Conservation (phyloP, 2,888 invertebrate genomes). For the Trichogramma evanescens region DNA sequence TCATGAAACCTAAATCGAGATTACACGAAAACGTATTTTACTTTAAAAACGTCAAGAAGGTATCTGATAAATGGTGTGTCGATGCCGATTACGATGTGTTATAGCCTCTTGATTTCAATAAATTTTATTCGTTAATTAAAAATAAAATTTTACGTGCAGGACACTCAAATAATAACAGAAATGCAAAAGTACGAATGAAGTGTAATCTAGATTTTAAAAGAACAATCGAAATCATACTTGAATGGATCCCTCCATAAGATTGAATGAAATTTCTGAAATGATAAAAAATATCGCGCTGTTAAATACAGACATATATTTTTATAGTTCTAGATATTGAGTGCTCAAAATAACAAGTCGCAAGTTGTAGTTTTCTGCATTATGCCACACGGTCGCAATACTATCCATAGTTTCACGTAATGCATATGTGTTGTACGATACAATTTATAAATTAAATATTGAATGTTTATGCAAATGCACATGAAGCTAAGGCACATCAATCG, state of each 20-base stretch:
- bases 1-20: conserved; percentile 4
- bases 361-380: conserved; percentile 29
- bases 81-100: too few species aligned
- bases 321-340: conserved; percentile 40
- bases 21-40: conserved; percentile 15
- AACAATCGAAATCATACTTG: conserved; percentile 28
- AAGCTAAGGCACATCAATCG: too few species aligned
- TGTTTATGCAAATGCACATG: too few species aligned
- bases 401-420: too few species aligned
- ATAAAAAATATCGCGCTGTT: background rate
- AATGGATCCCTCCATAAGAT: conserved; percentile 35
- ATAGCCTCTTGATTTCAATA: too few species aligned
- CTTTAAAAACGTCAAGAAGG: conserved; percentile 8
- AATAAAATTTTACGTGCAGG: conserved; percentile 4
- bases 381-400: conserved; percentile 3
- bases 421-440: too few species aligned
- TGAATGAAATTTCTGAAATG: conserved; percentile 15
- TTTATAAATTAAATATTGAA: too few species aligned
- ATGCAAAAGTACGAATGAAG: conserved; percentile 10
- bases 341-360: conserved; percentile 35
- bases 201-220: conserved; percentile 33
- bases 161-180: conserved; percentile 3
- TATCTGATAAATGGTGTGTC: background rate
- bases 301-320: conserved; percentile 37
- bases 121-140: too few species aligned